phyloP scores from a whole-genome alignment of 2,888 invertebrate species.

The Zaprionus obscuricornis region DNA sequence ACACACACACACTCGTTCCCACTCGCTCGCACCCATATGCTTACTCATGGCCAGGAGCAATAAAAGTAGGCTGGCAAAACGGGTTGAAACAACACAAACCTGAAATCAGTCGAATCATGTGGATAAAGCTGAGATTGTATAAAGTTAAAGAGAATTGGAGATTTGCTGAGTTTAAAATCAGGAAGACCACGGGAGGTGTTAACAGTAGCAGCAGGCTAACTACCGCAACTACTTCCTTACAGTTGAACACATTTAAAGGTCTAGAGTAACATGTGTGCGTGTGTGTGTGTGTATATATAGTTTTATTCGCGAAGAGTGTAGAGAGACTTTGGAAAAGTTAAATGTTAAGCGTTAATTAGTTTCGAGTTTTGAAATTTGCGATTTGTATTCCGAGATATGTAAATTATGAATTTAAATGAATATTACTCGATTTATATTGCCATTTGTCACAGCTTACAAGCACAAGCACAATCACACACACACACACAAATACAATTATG shows the following conservation, averaged over 20 bases:
- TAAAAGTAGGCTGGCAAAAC: slow-evolving; percentile 53
- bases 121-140: slow-evolving; percentile 15
- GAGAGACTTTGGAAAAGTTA: slow-evolving; percentile 31
- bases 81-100: slow-evolving; percentile 59
- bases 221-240: too few relatives aligned
- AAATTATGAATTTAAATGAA: slow-evolving; percentile 38
- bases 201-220: slow-evolving; percentile 42
- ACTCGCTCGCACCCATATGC: slow-evolving; percentile 16
- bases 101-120: slow-evolving; percentile 48
- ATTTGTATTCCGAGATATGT: slow-evolving; percentile 6
- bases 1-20: slow-evolving; percentile 36
- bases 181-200: too few relatives aligned
- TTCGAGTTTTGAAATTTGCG: too few relatives aligned
- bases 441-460: too few relatives aligned
- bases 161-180: too few relatives aligned
- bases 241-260: slow-evolving; percentile 32
- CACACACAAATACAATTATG: too few relatives aligned
- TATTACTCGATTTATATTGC: slow-evolving; percentile 22
- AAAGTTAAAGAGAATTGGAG: too few relatives aligned
- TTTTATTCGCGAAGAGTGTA: slow-evolving; percentile 36
- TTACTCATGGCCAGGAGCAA: slow-evolving; percentile 31
- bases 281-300: slow-evolving; percentile 4
- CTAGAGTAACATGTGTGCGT: slow-evolving; percentile 30
- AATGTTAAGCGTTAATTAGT: slow-evolving; percentile 2
- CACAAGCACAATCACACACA: too few relatives aligned